Conservation (phyloP, 2,888 invertebrate species). For the Parapristionchus giblindavisi region DNA sequence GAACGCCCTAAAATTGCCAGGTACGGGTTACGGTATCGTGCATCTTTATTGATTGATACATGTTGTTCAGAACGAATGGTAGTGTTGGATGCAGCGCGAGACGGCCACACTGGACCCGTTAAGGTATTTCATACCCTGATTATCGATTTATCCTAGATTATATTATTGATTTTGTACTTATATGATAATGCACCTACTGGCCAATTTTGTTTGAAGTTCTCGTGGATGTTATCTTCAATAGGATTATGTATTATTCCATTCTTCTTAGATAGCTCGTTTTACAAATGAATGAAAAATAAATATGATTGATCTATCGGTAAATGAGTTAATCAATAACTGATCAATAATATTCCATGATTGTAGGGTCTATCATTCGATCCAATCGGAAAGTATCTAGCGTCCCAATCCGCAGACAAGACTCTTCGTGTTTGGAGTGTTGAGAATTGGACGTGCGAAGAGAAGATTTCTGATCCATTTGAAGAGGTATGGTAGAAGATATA, state of each 20-base stretch:
- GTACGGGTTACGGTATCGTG: conserved; percentile 59
- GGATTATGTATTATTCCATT: too few relatives aligned
- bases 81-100: conserved; percentile 26
- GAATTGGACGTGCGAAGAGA: conserved; percentile 89
- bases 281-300: too few relatives aligned
- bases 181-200: too few relatives aligned
- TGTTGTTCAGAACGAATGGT: conserved; percentile 20
- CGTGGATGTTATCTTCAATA: too few relatives aligned
- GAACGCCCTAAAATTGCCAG: conserved; percentile 88
- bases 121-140: too few relatives aligned
- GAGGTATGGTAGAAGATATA: conserved; percentile 74
- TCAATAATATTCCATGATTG: not conserved
- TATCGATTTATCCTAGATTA: too few relatives aligned
- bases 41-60: not conserved
- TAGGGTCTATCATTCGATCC: conserved; percentile 98
- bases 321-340: too few relatives aligned
- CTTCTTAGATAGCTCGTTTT: too few relatives aligned
- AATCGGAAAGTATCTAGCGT: conserved; percentile 93
- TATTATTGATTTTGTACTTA: too few relatives aligned
- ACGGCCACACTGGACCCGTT: conserved; percentile 35
- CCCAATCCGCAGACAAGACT: conserved; percentile 83
- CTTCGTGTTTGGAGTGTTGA: conserved; percentile 92
- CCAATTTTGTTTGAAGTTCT: too few relatives aligned
- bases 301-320: too few relatives aligned
- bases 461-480: conserved; percentile 89